Evolutionary conservation across 2,797 vertebrate species (phyloP), one percentile per base, ranked within the genome.

Genomic region (Gorsachius magnificus): DNA sequence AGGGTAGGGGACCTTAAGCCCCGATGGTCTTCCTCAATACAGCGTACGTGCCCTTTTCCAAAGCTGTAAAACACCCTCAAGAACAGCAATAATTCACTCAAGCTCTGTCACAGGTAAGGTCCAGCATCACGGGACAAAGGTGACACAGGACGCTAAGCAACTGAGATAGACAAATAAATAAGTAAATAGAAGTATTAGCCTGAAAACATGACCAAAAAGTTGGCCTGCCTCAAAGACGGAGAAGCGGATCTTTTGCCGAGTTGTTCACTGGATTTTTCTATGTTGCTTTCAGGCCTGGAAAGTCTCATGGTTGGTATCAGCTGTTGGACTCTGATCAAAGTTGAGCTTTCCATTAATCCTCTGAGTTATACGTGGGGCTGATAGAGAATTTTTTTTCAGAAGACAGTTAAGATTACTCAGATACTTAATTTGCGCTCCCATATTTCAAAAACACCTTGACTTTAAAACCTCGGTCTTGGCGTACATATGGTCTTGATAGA

Each of bases 381-480:
- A 78, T 70, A 83, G 83, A 45, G 63, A n/a, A 13, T 91, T 61
- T 83, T 82, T 70, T 65, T 60, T 48, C 12, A 96, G 95, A 60
- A 93, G 96, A 95, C 95, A 93, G 92, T 77, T 85, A 90, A 91
- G 95, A 95, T 97, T 96, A 96, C 97, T 97, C 96, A 95, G 94
- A 96, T 96, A 91, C 87, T 93, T 96, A 53, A 96, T 96, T 96
- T 87, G 80, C 93, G 54, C 96, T 96, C 97, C 95, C 81, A 61
- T 95, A 94, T 96, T 91, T 98, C 96, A 97, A 96, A 97, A 87
- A 93, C 79, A 97, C 95, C 97, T 97, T 98, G 97, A 93, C 97
- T 97, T 97, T 81, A 92, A 97, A 96, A 96, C 91, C 90, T 95
- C 29, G 45, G 87, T 93, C 68, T 43, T 81, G 76, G 94, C 13